These are phyloP conservation scores for Eledone cirrhosa DNA, from an alignment of 2,888 invertebrate genomes.

Conservation along the genomic window DNA sequence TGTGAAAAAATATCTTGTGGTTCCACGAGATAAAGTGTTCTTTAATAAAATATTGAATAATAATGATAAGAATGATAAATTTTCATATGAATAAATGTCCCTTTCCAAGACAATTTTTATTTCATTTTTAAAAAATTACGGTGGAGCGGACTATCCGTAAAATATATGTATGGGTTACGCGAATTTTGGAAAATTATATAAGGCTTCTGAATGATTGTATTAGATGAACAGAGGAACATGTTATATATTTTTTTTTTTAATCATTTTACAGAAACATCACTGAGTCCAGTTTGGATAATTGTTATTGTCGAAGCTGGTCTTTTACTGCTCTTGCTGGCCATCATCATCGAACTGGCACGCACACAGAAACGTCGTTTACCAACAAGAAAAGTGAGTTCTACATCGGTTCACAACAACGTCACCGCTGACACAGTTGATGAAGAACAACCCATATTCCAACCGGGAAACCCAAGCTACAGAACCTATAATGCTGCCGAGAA, in stretches of 20 bases:
- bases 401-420: background rate
- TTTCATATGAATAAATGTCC: too few species aligned
- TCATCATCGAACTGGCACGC: constrained; percentile 16
- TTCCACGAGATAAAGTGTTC: too few species aligned
- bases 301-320: constrained; percentile 17
- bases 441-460: constrained; percentile 18
- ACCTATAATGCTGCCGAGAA: constrained; percentile 23
- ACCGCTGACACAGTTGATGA: background rate
- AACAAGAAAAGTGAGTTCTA: background rate
- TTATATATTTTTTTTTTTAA: background rate
- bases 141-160: too few species aligned
- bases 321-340: background rate
- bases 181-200: too few species aligned
- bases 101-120: too few species aligned
- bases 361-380: background rate
- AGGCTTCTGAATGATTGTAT: too few species aligned
- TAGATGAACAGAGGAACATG: too few species aligned
- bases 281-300: constrained; percentile 23
- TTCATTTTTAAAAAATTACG: too few species aligned
- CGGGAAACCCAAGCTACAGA: background rate
- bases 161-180: too few species aligned
- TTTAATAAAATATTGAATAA: too few species aligned
- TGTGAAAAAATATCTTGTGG: too few species aligned
- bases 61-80: too few species aligned
- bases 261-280: background rate